Conservation (phyloP, 2,797 vertebrate species). For the Sitta carolinensis region DNA sequence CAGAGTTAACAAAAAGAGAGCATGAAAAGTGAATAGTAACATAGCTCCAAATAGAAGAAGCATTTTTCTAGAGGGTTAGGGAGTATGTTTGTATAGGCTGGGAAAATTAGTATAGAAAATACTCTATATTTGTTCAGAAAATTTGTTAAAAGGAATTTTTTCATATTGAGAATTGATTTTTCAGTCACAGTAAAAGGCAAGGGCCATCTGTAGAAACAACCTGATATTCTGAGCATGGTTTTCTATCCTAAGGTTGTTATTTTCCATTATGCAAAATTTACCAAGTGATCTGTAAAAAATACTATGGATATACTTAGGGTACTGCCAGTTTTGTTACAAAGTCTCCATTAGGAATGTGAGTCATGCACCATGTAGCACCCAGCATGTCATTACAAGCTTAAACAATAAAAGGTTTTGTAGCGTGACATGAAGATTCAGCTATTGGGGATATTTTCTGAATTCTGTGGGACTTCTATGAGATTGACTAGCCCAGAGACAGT, state of each 20-base stretch:
- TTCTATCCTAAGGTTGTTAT: not conserved
- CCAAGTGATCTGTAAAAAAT: not conserved
- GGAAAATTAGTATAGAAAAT: not conserved
- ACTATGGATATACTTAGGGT: not conserved
- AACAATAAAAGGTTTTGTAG: not conserved
- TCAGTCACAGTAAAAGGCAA: not conserved
- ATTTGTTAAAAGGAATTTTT: not conserved
- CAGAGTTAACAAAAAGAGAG: not conserved
- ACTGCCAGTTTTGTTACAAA: not conserved
- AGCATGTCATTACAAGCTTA: not conserved
- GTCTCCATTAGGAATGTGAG: not conserved
- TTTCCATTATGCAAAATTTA: not conserved
- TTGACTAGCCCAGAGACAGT: not conserved
- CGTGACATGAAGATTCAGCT: not conserved
- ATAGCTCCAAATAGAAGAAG: not conserved
- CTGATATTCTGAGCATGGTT: not conserved
- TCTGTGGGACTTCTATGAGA: not conserved
- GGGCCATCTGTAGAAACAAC: not conserved
- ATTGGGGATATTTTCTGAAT: not conserved
- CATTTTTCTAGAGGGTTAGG: not conserved
- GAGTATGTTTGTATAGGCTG: not conserved
- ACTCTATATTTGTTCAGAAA: not conserved
- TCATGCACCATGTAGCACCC: not conserved
- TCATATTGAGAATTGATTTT: not conserved
- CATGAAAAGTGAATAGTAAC: not conserved